Evolutionary conservation across 2,797 vertebrate genomes (phyloP), one percentile per base, ranked within the genome.

Genomic region (Chaetodon trifasciatus): DNA sequence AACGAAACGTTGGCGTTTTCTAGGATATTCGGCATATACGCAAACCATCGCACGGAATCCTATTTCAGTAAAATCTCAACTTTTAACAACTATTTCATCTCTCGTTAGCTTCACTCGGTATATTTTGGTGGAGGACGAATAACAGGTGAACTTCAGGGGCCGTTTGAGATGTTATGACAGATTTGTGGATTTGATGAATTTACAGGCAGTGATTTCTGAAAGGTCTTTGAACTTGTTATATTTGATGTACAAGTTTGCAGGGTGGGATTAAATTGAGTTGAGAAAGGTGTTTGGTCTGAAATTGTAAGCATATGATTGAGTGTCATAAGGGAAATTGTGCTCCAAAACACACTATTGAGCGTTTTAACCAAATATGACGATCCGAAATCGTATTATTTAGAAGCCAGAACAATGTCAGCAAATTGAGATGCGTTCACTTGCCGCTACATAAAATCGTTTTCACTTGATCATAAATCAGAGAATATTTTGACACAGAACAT

Each of bases 221-320:
- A 62, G 0, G 44, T 56, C 0, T 68, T 21, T 21, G 24, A 35
- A 56, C 2, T 2, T 47, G 16, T 32, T 49, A 5, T 8, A 21
- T n/a, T 19, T 16, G 0, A 23, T 58, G 11, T 58, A 1, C 5
- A 39, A 0, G 0, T 42, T 7, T 23, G 11, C 0, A 11, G 37
- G 13, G 17, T n/a, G 2, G 17, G 44, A 8, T 73, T 66, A 49
- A 60, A 67, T 35, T 8, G 15, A 32, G 28, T 32, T 4, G 28
- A 32, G 28, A 32, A 4, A 19, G 8, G 52, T 10, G 4, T 84
- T 78, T 52, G 62, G n/a, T 52, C 0, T 57, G 28, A 53, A 60
- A 35, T 50, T 39, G 17, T 60, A 28, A 15, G 16, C 40, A 49
- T 46, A n/a, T 16, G 35, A 23, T 15, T 40, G 7, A 15, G 24